phyloP scores from a whole-genome alignment of 2,797 vertebrate genomes.

The Squalus acanthias region DNA sequence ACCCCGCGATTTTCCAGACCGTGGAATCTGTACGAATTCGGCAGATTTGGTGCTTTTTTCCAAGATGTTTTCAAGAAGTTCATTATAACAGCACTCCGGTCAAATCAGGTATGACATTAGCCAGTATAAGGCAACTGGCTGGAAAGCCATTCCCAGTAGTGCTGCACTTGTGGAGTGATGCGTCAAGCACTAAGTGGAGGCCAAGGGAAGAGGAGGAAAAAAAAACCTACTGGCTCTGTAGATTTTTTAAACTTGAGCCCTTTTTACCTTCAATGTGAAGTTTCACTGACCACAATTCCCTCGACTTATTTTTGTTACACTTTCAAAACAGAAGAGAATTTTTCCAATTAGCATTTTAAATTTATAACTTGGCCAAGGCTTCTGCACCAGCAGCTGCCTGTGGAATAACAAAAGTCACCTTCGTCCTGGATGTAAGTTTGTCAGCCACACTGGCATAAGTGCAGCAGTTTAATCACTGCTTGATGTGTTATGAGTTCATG shows the following conservation, averaged over 20 bases:
- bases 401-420: neutral
- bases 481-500: neutral
- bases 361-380: neutral
- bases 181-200: neutral
- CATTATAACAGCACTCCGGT: neutral
- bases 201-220: neutral
- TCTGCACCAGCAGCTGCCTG: neutral
- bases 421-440: neutral
- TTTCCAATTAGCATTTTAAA: neutral
- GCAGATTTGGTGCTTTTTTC: too few relatives aligned
- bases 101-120: neutral
- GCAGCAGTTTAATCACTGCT: neutral
- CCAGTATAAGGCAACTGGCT: neutral
- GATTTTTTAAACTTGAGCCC: neutral
- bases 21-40: neutral
- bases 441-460: neutral
- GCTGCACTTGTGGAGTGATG: neutral
- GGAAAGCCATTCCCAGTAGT: neutral
- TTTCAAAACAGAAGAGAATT: neutral
- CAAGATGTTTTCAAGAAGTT: neutral
- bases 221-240: neutral
- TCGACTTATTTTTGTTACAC: neutral
- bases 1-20: neutral
- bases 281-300: neutral
- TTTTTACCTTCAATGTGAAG: neutral